Evolutionary conservation across 2,113 vertebrate genomes (phyloP).

Genomic region (Formicarius rufipectus): DNA sequence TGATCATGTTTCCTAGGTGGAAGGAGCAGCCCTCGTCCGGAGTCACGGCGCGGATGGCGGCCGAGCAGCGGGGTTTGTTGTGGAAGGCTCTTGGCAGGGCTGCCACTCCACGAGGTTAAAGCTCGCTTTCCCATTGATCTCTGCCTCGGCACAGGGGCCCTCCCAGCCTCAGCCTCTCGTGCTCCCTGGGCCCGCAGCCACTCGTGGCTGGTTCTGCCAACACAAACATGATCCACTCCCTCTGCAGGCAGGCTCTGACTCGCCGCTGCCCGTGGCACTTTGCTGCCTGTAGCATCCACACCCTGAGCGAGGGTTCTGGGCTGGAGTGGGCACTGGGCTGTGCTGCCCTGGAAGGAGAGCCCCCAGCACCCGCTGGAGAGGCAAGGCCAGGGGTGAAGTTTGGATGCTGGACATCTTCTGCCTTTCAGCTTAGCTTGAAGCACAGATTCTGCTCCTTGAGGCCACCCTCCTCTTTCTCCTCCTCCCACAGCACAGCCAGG

Average conservation of each 20-base stretch:
- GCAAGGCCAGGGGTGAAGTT: too few relatives aligned
- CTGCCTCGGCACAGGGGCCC: not conserved
- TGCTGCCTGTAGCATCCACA: not conserved
- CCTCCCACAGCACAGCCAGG: not conserved
- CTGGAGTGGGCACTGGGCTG: accelerated
- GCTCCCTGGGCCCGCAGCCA: not conserved
- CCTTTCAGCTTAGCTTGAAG: not conserved
- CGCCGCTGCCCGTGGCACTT: not conserved
- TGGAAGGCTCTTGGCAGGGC: constrained; percentile 8
- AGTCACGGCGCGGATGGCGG: not conserved
- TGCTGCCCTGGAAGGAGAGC: not conserved
- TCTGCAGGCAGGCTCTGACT: not conserved
- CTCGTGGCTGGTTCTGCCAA: not conserved
- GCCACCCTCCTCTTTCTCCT: not conserved
- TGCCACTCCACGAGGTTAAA: not conserved
- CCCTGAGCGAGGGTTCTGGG: accelerated
- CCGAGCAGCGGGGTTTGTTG: not conserved
- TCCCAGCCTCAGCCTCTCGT: not conserved
- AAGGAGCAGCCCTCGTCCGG: not conserved
- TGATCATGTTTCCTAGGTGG: not conserved
- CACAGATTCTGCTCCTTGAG: not conserved
- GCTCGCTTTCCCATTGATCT: not conserved
- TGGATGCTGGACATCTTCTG: not conserved
- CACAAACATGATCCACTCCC: not conserved
- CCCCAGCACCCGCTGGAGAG: not conserved